These are phyloP conservation scores for Atherinosoma microstoma DNA, from an alignment of 2,797 vertebrate genomes.

Conservation along the genomic window DNA sequence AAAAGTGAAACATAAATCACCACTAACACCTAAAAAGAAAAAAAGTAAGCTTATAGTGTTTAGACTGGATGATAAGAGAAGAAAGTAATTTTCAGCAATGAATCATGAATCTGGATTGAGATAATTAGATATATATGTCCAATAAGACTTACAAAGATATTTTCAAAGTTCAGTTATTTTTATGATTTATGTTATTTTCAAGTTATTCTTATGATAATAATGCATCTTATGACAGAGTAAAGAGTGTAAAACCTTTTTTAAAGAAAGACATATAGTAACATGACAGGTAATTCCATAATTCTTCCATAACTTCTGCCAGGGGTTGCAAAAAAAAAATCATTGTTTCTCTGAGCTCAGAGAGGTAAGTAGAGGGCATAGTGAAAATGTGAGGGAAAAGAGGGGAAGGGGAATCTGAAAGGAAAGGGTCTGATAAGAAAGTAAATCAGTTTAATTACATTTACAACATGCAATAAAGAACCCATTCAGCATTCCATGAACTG, in stretches of 20 bases:
- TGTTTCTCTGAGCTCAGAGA: conserved; percentile 69
- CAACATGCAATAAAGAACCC: conserved; percentile 64
- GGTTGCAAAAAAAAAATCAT: not conserved
- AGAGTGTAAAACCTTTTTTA: not conserved
- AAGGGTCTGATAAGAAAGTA: conserved; percentile 57
- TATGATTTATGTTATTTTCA: not conserved
- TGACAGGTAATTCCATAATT: not conserved
- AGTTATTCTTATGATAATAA: not conserved
- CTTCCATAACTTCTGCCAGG: not conserved
- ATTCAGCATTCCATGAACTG: conserved; percentile 52
- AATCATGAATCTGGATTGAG: not conserved
- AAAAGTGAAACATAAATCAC: not conserved
- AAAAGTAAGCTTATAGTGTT: not conserved
- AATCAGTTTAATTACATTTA: conserved; percentile 60
- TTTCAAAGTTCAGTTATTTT: not conserved
- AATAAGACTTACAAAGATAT: too few species aligned
- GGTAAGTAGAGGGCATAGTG: conserved; percentile 63
- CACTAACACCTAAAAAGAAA: not conserved
- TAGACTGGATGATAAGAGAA: not conserved
- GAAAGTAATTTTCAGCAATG: not conserved
- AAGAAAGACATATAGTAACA: not conserved
- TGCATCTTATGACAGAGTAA: not conserved
- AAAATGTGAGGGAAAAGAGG: conserved; percentile 59
- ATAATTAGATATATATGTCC: not conserved
- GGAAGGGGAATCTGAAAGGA: conserved; percentile 58